Percentiles rank a stretch among this genome's conserved stretches.
Evolutionary conservation across 2,888 invertebrate genomes (phyloP).

Genomic region (Muschampia plurimacula): DNA sequence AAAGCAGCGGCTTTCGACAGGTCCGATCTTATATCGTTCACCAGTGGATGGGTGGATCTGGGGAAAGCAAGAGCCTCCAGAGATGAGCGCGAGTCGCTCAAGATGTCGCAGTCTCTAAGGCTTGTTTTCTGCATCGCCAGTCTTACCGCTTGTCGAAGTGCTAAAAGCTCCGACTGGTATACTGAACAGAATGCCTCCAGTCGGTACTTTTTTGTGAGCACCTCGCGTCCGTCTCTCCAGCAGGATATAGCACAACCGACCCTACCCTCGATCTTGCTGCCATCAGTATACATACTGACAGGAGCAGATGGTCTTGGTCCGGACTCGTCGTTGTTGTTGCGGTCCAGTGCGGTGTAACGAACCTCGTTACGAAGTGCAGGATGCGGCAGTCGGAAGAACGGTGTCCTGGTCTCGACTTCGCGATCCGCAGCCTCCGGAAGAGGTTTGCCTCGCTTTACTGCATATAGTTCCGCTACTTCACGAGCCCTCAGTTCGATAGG

Average conservation of each 20-base stretch:
- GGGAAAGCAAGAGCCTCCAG: not conserved
- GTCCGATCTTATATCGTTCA: not conserved
- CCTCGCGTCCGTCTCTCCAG: not conserved
- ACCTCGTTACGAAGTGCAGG: not conserved
- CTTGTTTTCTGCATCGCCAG: not conserved
- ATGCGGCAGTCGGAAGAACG: not conserved
- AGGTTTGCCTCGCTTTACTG: not conserved
- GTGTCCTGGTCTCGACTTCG: not conserved
- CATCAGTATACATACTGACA: constrained; percentile 4
- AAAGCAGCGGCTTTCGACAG: too few species aligned
- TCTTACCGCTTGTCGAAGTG: not conserved
- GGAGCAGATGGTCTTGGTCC: not conserved
- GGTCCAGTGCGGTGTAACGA: not conserved
- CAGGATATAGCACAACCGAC: constrained; percentile 1
- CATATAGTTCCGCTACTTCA: not conserved
- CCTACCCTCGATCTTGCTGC: constrained; percentile 12
- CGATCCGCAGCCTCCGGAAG: not conserved
- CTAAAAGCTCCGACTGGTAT: constrained; percentile 10
- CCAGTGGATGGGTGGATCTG: not conserved
- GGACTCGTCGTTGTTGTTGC: not conserved
- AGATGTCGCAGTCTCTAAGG: not conserved
- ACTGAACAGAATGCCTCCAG: constrained; percentile 12
- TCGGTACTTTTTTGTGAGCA: not conserved
- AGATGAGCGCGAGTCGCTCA: constrained; percentile 17
- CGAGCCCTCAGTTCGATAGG: not conserved